These are phyloP conservation scores for Sphaerophoria taeniata DNA, from an alignment of 2,888 invertebrate genomes.

Conservation along the genomic window DNA sequence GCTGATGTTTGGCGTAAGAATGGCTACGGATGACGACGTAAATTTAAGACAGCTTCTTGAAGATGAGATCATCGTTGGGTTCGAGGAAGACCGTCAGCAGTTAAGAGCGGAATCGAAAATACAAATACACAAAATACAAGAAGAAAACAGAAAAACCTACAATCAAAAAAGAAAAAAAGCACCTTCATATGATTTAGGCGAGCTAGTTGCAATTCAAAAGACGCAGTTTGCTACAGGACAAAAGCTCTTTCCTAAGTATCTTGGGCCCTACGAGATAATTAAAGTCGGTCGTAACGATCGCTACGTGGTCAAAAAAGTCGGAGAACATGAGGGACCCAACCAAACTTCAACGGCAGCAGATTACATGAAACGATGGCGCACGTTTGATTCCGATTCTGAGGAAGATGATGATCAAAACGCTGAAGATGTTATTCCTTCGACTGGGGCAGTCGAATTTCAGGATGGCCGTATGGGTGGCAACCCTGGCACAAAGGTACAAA, in stretches of 20 bases:
- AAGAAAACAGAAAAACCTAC: conserved; percentile 41
- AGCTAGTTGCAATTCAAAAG: conserved; percentile 51
- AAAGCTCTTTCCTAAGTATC: conserved; percentile 49
- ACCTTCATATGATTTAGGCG: conserved; percentile 39
- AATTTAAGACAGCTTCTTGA: conserved; percentile 34
- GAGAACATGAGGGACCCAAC: conserved; percentile 43
- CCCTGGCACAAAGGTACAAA: conserved; percentile 8
- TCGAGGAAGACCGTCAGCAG: conserved; percentile 48
- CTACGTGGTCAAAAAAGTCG: conserved; percentile 36
- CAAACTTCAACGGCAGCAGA: conserved; percentile 46
- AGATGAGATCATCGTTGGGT: conserved; percentile 31
- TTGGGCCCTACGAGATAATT: conserved; percentile 57
- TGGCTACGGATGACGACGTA: conserved; percentile 35
- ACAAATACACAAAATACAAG: conserved; percentile 67
- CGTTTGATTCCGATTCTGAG: conserved; percentile 36
- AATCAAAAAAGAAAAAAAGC: conserved; percentile 29
- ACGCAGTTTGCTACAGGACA: conserved; percentile 49
- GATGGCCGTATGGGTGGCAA: conserved; percentile 21
- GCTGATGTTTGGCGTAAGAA: conserved; percentile 59
- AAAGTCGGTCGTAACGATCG: conserved; percentile 36
- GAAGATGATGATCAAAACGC: conserved; percentile 22
- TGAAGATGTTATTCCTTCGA: conserved; percentile 19
- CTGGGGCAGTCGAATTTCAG: conserved; percentile 45
- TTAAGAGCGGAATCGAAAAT: conserved; percentile 51
- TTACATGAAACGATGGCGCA: conserved; percentile 43